These are phyloP conservation scores for Arenicola marina DNA, from an alignment of 2,888 invertebrate species.

Conservation along the genomic window DNA sequence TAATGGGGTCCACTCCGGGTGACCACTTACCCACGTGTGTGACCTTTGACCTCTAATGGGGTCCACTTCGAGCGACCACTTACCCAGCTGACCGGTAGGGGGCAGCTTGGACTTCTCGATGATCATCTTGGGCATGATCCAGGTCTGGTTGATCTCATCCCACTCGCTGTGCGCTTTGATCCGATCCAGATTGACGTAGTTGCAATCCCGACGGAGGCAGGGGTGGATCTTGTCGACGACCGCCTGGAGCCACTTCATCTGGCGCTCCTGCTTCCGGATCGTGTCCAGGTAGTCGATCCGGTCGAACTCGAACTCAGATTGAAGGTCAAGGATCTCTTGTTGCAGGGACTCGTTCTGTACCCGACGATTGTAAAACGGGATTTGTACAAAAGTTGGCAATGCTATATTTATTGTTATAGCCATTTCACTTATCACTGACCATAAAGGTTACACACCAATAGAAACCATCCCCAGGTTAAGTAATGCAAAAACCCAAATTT, in stretches of 20 bases:
- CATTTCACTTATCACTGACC: no score
- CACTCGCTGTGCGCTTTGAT: constrained; percentile 70
- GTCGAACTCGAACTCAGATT: constrained; percentile 80
- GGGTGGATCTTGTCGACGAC: constrained; percentile 61
- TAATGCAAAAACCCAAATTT: no score
- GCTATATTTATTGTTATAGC: no score
- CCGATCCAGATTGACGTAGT: constrained; percentile 74
- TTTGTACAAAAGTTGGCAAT: no score
- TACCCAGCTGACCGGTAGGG: constrained; percentile 39
- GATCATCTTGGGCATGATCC: constrained; percentile 73
- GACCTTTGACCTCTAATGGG: constrained; percentile 18
- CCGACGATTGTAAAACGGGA: no score
- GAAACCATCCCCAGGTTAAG: no score
- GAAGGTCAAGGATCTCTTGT: constrained; percentile 76
- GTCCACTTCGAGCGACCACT: background rate
- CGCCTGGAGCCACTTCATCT: constrained; percentile 69
- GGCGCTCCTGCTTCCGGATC: constrained; percentile 74
- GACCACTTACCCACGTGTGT: background rate
- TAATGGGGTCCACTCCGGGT: background rate
- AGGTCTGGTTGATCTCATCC: constrained; percentile 76
- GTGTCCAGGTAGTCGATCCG: constrained; percentile 82
- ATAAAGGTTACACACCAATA: no score
- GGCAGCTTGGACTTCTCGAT: constrained; percentile 73
- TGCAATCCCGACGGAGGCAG: constrained; percentile 74
- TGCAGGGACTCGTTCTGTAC: constrained; percentile 72